Conservation (phyloP, 2,888 invertebrate genomes). For the Hydropsyche betteni region DNA sequence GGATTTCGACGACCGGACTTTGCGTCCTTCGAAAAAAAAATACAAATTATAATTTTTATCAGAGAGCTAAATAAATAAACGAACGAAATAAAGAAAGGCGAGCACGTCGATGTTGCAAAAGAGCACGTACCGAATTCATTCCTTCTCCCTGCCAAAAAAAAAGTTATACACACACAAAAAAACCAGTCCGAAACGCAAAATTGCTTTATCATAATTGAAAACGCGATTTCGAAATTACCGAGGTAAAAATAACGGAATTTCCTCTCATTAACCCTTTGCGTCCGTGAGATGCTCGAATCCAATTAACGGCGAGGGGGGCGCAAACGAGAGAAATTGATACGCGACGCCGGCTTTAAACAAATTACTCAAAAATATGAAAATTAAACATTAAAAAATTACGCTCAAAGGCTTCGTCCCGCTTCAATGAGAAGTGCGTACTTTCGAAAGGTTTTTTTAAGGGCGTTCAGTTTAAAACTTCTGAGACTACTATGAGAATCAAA, state of each 20-base stretch:
- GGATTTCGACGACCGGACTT: constrained; percentile 8
- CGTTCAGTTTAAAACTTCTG: no score
- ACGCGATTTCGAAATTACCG: constrained; percentile 28
- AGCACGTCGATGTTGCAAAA: background rate
- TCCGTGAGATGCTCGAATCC: constrained; percentile 27
- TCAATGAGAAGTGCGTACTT: no score
- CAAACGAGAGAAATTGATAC: constrained; percentile 30
- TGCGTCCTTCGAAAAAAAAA: background rate
- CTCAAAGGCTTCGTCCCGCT: no score
- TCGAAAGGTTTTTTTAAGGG: no score
- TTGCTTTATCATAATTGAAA: constrained; percentile 37
- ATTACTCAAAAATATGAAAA: constrained; percentile 11
- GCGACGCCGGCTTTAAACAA: background rate
- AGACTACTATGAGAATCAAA: no score
- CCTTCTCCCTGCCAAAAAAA: background rate
- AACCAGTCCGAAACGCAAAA: background rate
- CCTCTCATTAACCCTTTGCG: constrained; percentile 32
- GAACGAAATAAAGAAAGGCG: background rate
- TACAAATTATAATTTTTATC: background rate
- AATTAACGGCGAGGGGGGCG: constrained; percentile 18
- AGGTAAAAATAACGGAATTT: constrained; percentile 33
- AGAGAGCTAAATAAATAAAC: background rate
- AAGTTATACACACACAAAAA: constrained; percentile 2
- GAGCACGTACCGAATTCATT: background rate
- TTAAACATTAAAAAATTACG: constrained; percentile 18